phyloP scores from a whole-genome alignment of 2,113 vertebrate genomes.

The Nannospalax galili region DNA sequence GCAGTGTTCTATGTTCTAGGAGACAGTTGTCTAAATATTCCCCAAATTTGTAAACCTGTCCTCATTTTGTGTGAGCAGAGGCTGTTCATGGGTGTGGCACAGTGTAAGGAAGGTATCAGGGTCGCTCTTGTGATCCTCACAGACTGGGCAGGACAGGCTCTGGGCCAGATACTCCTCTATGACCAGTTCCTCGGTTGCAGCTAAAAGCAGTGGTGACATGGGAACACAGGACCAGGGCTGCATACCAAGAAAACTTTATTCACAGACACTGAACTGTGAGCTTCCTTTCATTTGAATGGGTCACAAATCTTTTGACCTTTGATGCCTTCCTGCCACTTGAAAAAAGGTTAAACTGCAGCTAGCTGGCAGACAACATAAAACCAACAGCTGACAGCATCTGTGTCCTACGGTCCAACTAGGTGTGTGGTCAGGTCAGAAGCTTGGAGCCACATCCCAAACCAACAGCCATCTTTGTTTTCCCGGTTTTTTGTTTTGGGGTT shows the following conservation, averaged over 20 bases:
- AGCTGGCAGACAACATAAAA: neutral
- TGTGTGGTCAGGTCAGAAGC: no score
- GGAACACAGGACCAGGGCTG: neutral
- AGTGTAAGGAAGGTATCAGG: neutral
- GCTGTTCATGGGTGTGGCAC: neutral
- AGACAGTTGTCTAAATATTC: no score
- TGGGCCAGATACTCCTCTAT: rapidly evolving
- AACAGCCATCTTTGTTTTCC: no score
- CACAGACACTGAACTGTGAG: neutral
- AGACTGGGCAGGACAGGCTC: no score
- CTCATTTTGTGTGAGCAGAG: neutral
- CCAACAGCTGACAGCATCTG: no score
- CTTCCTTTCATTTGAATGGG: neutral
- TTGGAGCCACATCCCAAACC: neutral
- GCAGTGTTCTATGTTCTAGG: neutral
- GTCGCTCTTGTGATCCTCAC: no score
- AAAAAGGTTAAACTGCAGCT: neutral
- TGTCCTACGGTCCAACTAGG: no score
- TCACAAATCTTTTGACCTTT: slow-evolving; percentile 32
- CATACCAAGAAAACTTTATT: neutral
- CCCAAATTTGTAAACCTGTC: neutral
- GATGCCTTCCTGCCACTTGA: neutral
- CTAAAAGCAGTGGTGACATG: neutral
- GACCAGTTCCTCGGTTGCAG: neutral
- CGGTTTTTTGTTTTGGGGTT: no score